Base-by-base conservation (phyloP, 2,888 invertebrate species). In the Sabatieria punctata region DNA sequence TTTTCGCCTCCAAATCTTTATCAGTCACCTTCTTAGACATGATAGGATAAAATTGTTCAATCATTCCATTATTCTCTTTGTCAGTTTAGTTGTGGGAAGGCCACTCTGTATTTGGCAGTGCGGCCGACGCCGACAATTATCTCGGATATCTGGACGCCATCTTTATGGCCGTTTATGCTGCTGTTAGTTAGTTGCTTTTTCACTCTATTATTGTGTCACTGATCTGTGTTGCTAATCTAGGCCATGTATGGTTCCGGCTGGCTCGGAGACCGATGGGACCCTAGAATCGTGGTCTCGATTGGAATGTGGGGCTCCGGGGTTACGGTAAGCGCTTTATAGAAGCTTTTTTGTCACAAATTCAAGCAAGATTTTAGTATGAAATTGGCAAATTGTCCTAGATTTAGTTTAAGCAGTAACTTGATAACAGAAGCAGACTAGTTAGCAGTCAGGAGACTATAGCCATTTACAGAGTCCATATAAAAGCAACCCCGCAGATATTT, bases 161-260 rank as follows among this genome's bases (percentile, higher is more conserved):
- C 38, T 64, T 63, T 46, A 63, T 63, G 61, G 51, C 52, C 23
- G 59, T 53, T 43, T 63, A 63, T 46, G 61, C 63, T 2, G 51
- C 53, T 21, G 58, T 55, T 43, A 43, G 50, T 40, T 8, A 26
- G 1, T 15, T n/a, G 36, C 4, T 25, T 6, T n/a, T n/a, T n/a
- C n/a, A n/a, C n/a, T n/a, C n/a, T n/a, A n/a, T n/a, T n/a, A n/a
- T n/a, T n/a, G n/a, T n/a, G n/a, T n/a, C n/a, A n/a, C n/a, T n/a
- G n/a, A n/a, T n/a, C n/a, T n/a, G n/a, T n/a, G n/a, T n/a, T n/a
- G n/a, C n/a, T n/a, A n/a, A n/a, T n/a, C n/a, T n/a, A 68, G 68
- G 70, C 70, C 2, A 57, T 71, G 4, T 70, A 65, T 56, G 63
- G 70, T 40, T 71, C 69, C 64, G 71, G 71, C 26, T 63, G 65